Base-by-base conservation (phyloP, 2,888 invertebrate species). In the Drosophila subsilvestris region DNA sequence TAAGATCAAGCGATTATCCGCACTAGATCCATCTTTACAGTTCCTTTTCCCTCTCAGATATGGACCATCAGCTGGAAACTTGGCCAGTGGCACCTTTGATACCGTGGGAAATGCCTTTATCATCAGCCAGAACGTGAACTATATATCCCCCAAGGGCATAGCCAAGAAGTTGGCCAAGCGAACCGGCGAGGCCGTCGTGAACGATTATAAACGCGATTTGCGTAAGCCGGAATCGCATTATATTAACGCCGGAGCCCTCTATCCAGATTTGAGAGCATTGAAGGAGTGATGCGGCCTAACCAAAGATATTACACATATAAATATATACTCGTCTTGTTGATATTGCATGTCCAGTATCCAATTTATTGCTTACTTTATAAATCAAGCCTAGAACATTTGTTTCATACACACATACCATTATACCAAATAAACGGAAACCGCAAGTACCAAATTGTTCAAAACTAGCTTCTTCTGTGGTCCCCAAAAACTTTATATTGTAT, bases 61-160 rank as follows among this genome's bases (percentile, higher is more conserved):
- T 91, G 96, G 96, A 0, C 90, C 92, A 12, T 93, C 95, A 17
- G 95, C 95, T 27, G 95, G 95, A 1, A 92, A 93, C 70, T 92
- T 95, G 5, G 94, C 96, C 0, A 94, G 94, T 50, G 94, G 95
- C 82, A 94, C 95, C 0, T 93, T 96, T 50, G 93, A 94, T 79
- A 94, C 96, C 0, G 93, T 95, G 6, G 96, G 96, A 9, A 96
- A 96, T 91, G 93, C 95, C 0, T 94, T 94, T 42, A 92, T 93
- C 79, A 94, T 96, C 2, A 94, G 94, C 27, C 93, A 94, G 79
- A 95, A 95, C 91, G 93, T 95, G 0, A 94, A 93, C 86, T 93
- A 94, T 73, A 92, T 96, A 6, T 95, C 95, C 4, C 94, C 95
- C 9, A 95, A 95, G 90, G 94, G 95, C 2, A 90, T 95, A 18